phyloP scores from a whole-genome alignment of 2,888 invertebrate genomes.

The Oscheius sp. region DNA sequence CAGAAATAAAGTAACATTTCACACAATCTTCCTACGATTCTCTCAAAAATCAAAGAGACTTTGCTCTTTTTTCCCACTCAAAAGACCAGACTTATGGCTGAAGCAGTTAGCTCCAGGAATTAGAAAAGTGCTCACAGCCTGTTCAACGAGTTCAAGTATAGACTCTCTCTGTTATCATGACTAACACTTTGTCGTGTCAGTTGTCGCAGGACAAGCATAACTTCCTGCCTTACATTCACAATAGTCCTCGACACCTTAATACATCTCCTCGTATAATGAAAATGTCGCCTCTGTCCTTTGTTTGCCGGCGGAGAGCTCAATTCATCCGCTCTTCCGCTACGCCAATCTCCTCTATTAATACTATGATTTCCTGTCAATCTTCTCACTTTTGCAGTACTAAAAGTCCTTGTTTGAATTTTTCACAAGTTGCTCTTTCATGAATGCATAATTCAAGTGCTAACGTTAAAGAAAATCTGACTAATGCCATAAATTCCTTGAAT shows the following conservation, averaged over 20 bases:
- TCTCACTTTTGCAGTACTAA: no score
- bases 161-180: background rate
- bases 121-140: background rate
- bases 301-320: constrained; percentile 22
- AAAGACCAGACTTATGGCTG: no score
- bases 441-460: no score
- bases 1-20: no score
- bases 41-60: no score
- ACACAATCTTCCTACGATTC: no score
- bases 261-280: constrained; percentile 7
- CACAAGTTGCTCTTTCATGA: no score
- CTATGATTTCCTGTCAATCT: background rate
- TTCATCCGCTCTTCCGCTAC: constrained; percentile 23
- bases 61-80: no score
- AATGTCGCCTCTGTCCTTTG: constrained; percentile 22
- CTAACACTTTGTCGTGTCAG: constrained; percentile 21
- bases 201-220: constrained; percentile 23
- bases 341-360: background rate
- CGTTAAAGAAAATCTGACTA: no score
- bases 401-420: no score
- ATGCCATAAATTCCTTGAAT: no score
- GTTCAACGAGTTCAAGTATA: constrained; percentile 22
- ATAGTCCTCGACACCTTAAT: background rate
- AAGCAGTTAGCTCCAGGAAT: background rate
- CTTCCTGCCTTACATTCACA: background rate